Conservation (phyloP, 2,888 invertebrate genomes). For the Conistra vaccinii region DNA sequence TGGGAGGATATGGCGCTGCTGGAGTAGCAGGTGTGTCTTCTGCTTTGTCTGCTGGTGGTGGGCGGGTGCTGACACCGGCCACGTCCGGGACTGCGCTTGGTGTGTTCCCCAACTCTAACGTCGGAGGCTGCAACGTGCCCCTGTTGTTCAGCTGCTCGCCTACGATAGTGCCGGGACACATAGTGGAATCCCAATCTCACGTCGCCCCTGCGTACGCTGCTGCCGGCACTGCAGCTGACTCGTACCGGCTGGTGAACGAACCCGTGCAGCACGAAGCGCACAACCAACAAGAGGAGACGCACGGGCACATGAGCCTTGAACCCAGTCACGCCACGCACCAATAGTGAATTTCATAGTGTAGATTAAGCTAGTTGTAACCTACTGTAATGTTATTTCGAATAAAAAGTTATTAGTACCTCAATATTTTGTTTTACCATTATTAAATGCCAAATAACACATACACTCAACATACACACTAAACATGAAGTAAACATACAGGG, state of each 20-base stretch:
- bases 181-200: slow-evolving; percentile 71
- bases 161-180: slow-evolving; percentile 78
- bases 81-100: slow-evolving; percentile 76
- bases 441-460: not conserved
- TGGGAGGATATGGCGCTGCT: slow-evolving; percentile 68
- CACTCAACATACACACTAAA: not conserved
- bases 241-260: slow-evolving; percentile 77
- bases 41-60: slow-evolving; percentile 49
- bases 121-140: slow-evolving; percentile 81
- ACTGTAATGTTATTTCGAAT: slow-evolving; percentile 44
- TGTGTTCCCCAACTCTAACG: slow-evolving; percentile 82
- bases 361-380: slow-evolving; percentile 51
- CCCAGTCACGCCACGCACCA: slow-evolving; percentile 62
- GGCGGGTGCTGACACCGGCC: slow-evolving; percentile 55
- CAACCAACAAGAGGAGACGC: slow-evolving; percentile 67
- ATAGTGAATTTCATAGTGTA: slow-evolving; percentile 47
- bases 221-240: slow-evolving; percentile 37
- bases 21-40: slow-evolving; percentile 43
- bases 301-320: slow-evolving; percentile 69
- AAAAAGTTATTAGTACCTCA: slow-evolving; percentile 36
- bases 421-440: slow-evolving; percentile 17
- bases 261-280: slow-evolving; percentile 63
- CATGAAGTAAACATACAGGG: no score
- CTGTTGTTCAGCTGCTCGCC: slow-evolving; percentile 85
- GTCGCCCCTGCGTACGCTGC: slow-evolving; percentile 32